Evolutionary conservation across 2,113 vertebrate species (phyloP).

Genomic region (Dunckerocampus dactyliophorus): DNA sequence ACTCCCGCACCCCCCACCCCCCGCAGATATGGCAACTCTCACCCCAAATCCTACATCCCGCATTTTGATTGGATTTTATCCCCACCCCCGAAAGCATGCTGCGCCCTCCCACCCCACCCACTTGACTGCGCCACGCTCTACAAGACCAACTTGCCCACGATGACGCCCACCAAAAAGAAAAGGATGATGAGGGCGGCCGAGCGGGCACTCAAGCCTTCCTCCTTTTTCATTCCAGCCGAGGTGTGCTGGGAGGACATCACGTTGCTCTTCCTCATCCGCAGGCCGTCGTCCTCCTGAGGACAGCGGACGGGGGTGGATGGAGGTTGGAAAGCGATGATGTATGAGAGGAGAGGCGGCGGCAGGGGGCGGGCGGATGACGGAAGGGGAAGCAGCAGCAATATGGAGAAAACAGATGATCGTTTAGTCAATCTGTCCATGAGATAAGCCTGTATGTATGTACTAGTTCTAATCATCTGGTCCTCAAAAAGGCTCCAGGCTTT

Average conservation of each 20-base stretch:
- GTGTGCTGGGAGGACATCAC: slow-evolving; percentile 80
- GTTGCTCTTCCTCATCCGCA: slow-evolving; percentile 87
- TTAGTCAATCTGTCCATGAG: slow-evolving; percentile 17
- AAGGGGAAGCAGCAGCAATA: neutral
- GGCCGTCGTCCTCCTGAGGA: slow-evolving; percentile 87
- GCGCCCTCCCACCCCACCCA: slow-evolving; percentile 10
- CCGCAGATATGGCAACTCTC: slow-evolving; percentile 77
- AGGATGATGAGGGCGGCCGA: slow-evolving; percentile 85
- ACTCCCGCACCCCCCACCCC: slow-evolving; percentile 33
- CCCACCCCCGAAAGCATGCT: slow-evolving; percentile 75
- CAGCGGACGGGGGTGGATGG: neutral
- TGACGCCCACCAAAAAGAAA: slow-evolving; percentile 92
- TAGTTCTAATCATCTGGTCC: slow-evolving; percentile 48
- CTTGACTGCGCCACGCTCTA: slow-evolving; percentile 68
- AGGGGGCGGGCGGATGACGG: neutral
- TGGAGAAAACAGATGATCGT: slow-evolving; percentile 8
- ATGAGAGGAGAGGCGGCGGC: slow-evolving; percentile 3
- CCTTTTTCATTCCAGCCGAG: slow-evolving; percentile 74
- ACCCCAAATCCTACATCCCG: slow-evolving; percentile 73
- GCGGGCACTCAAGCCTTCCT: slow-evolving; percentile 85
- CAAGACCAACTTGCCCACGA: slow-evolving; percentile 94
- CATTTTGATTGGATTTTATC: slow-evolving; percentile 50
- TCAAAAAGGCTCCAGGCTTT: slow-evolving; percentile 59
- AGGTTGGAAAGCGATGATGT: neutral
- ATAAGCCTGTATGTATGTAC: slow-evolving; percentile 42